Evolutionary conservation across 2,113 vertebrate genomes (phyloP), one percentile per base, ranked within the genome.

Genomic region (Oceanites oceanicus): DNA sequence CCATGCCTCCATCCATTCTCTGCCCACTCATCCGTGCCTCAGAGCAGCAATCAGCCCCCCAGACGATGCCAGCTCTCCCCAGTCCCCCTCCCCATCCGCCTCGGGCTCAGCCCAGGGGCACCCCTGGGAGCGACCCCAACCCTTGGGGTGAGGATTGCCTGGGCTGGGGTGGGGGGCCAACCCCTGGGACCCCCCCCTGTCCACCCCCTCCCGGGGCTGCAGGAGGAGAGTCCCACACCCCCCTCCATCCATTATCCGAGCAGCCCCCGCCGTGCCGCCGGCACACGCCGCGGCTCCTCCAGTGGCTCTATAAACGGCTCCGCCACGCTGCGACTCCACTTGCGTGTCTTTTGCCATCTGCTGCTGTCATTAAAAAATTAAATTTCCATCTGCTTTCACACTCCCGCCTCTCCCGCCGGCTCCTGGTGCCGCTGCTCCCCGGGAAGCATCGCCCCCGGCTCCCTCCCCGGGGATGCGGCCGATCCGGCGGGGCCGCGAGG

Each of bases 311-410:
- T 73, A 61, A 92, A 88, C n/a, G 65, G 92, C 96, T 96, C 97
- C 91, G 44, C 95, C 97, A 76, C 13, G 42, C 96, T 97, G 97
- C 58, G 58, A 96, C 96, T 96, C 97, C 96, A 83, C 97, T 95
- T 70, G 93, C 82, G 91, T 97, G 98, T 97, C 98, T 98, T 97
- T 97, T 96, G 93, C 98, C 98, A 98, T 98, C 98, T 98, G 98
- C 97, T 98, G 97, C 98, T 97, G 97, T 97, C 98, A 97, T 98
- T 98, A 98, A 98, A 97, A 98, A 97, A 97, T 95, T 90, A 97
- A 95, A 98, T 97, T 97, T 97, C 98, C 98, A 98, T 98, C 98
- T 98, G 98, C 78, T 98, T 96, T 96, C 97, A 94, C 97, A 94
- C 97, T 96, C 91, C 85, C 90, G 72, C 86, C 97, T 94, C 97